These are phyloP conservation scores for Aelia acuminata DNA, from an alignment of 2,888 invertebrate genomes.

Conservation along the genomic window DNA sequence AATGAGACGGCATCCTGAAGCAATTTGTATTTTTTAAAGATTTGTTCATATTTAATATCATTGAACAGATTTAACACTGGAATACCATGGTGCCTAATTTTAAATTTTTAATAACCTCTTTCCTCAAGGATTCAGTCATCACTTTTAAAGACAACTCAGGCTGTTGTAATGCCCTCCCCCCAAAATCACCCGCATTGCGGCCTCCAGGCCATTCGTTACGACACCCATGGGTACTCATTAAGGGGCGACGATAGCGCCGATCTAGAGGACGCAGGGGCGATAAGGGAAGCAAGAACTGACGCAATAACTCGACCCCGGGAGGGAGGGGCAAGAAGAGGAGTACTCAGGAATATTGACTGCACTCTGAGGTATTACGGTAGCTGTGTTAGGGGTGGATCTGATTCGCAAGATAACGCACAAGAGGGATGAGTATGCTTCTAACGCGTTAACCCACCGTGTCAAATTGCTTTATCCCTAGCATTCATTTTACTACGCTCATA, in stretches of 20 bases:
- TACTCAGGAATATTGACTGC: constrained; percentile 17
- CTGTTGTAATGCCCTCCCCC: background rate
- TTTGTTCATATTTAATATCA: too few relatives aligned
- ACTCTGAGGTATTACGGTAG: background rate
- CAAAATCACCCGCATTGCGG: constrained; percentile 4
- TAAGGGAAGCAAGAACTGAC: constrained; percentile 36
- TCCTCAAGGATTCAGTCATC: background rate
- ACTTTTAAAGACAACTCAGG: background rate
- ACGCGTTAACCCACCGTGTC: constrained; percentile 35
- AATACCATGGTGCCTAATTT: too few relatives aligned
- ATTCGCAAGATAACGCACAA: constrained; percentile 29
- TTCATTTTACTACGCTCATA: constrained; percentile 5
- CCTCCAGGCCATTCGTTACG: background rate
- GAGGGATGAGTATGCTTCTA: constrained; percentile 5
- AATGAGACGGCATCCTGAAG: too few relatives aligned
- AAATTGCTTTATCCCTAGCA: constrained; percentile 29
- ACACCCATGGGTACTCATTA: constrained; percentile 14
- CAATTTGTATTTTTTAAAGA: too few relatives aligned
- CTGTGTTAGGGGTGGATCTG: background rate
- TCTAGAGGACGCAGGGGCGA: background rate
- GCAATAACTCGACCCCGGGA: constrained; percentile 5
- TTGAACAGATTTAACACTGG: too few relatives aligned
- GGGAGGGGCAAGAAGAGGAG: background rate
- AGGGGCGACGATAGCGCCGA: constrained; percentile 7
- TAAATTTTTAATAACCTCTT: background rate